Evolutionary conservation across 2,797 vertebrate genomes (phyloP).

Genomic region (Eurystomus glaucurus): DNA sequence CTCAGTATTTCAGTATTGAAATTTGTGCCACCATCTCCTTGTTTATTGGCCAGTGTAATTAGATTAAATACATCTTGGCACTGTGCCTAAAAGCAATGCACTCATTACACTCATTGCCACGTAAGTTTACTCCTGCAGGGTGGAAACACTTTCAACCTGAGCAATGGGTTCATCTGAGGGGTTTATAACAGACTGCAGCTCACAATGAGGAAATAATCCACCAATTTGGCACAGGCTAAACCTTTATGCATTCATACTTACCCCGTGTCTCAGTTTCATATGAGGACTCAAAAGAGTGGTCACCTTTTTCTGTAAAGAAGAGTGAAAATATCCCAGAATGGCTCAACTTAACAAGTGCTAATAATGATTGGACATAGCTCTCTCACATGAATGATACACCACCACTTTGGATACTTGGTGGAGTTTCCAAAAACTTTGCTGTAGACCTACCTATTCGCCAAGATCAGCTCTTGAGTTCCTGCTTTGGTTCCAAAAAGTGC

Average conservation of each 20-base stretch:
- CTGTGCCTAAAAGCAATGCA: neutral
- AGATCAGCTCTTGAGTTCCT: neutral
- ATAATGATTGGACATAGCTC: neutral
- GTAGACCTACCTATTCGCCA: neutral
- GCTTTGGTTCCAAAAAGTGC: neutral
- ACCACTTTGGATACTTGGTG: neutral
- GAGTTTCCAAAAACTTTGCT: neutral
- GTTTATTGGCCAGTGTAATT: neutral
- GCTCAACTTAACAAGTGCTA: neutral
- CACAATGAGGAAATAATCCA: neutral
- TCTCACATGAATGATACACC: neutral
- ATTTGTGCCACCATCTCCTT: neutral
- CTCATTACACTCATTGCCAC: neutral
- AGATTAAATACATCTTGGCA: neutral
- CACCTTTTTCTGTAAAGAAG: neutral
- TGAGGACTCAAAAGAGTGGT: neutral
- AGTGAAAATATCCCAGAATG: neutral
- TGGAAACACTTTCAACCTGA: neutral
- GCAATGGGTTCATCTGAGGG: neutral
- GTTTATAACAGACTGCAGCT: neutral
- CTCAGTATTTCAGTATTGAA: neutral
- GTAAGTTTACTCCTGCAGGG: neutral
- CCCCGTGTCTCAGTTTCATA: neutral
- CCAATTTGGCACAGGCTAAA: neutral
- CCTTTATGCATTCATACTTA: neutral